Evolutionary conservation across 2,888 invertebrate genomes (phyloP).

Genomic region (Xylota segnis): DNA sequence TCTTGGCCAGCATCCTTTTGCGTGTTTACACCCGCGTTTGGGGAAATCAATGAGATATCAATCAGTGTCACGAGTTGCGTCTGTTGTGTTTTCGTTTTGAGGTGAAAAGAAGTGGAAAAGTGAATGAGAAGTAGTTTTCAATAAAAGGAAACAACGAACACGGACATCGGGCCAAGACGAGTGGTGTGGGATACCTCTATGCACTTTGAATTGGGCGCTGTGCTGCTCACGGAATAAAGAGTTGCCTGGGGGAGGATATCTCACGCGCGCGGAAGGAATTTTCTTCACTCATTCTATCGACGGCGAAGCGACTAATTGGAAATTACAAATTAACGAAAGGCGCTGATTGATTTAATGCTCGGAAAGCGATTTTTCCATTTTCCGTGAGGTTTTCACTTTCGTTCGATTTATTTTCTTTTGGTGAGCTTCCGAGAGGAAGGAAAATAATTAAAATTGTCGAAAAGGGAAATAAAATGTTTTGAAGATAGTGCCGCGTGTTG

Average conservation of each 20-base stretch:
- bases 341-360: conserved; percentile 75
- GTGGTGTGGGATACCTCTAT: conserved; percentile 22
- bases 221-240: conserved; percentile 36
- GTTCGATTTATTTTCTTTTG: conserved; percentile 32
- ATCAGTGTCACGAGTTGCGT: conserved; percentile 67
- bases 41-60: conserved; percentile 58
- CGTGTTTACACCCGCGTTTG: conserved; percentile 45
- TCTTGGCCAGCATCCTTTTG: conserved; percentile 29
- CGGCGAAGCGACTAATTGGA: conserved; percentile 66
- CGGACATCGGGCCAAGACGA: conserved; percentile 46
- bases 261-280: conserved; percentile 56
- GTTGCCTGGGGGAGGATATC: conserved; percentile 12
- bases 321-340: conserved; percentile 74
- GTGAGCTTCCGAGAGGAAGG: not conserved
- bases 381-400: conserved; percentile 35
- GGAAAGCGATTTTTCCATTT: conserved; percentile 50
- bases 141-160: conserved; percentile 38
- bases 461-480: not conserved
- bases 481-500: not conserved
- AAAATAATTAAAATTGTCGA: conserved; percentile 37
- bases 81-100: conserved; percentile 34
- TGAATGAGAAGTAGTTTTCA: conserved; percentile 63
- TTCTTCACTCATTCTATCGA: conserved; percentile 43
- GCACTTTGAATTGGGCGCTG: conserved; percentile 56
- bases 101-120: conserved; percentile 49